Evolutionary conservation across 1,140 invertebrate species (phyloP), one percentile per base, ranked within the genome.

Genomic region (Hirudo medicinalis): DNA sequence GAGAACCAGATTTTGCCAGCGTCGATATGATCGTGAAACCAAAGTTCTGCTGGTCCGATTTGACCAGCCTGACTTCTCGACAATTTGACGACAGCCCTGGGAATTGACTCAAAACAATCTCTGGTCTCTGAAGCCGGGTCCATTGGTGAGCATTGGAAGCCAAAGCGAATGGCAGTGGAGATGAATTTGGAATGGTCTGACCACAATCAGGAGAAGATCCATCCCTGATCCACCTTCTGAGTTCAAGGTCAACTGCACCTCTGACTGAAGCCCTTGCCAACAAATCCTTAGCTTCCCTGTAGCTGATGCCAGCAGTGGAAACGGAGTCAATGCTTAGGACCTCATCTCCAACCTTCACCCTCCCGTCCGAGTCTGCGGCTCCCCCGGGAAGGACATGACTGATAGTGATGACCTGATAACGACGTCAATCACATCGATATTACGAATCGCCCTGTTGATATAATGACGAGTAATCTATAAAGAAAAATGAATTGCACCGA

Each of bases 1-100:
- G 94, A 2, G 91, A 92, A 36, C 91, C 91, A 72, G 89, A 88
- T 84, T 91, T 91, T 75, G 93, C 94, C 0, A 93, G 90, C 15
- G 93, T 96, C 0, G 94, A 97, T 76, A 98, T 97, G 69, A 99
- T 96, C 25, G 98, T 94, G 83, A 98, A 99, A 25, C 95, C 96
- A 83, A 99, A 99, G 17, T 94, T 94, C 84, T 99, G 95, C 72
- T 89, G 91, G 77, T 97, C 92, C 79, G 88, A 87, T 70, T 94
- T 85, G 54, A 88, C 90, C 0, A 99, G 79, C 11, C 76, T 77
- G 3, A 82, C 79, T 67, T 81, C 80, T 74, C 80, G 43, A 49
- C 43, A 49, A 49, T 9, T 49, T 9, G 43, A 13, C 1, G 43
- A 49, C 43, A 49, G 11, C 15, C 43, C 43, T 1, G 43, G 43